Evolutionary conservation across 2,113 vertebrate genomes (phyloP).

Genomic region (Melanotaenia duboulayi): DNA sequence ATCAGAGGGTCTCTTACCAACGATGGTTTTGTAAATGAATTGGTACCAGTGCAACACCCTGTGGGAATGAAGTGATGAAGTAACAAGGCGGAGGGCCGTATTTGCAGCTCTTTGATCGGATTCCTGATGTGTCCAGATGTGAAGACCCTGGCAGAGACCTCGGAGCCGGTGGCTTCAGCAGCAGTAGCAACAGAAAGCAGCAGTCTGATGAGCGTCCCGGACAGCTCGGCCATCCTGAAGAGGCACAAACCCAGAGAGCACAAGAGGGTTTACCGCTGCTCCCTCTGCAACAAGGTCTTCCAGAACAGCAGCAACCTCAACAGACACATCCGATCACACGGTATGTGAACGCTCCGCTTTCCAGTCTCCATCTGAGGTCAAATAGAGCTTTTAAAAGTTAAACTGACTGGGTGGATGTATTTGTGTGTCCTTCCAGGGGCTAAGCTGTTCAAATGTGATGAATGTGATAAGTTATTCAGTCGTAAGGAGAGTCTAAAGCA

Average conservation of each 20-base stretch:
- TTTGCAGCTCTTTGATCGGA: neutral
- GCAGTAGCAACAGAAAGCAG: slow-evolving; percentile 35
- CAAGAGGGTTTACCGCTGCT: slow-evolving; percentile 93
- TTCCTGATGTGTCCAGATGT: slow-evolving; percentile 59
- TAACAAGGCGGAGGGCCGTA: no score
- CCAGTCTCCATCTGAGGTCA: neutral
- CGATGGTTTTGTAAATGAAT: no score
- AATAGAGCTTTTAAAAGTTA: neutral
- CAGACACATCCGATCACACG: slow-evolving; percentile 95
- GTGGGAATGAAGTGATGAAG: no score
- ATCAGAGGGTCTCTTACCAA: no score
- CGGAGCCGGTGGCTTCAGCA: slow-evolving; percentile 71
- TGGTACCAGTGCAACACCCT: no score
- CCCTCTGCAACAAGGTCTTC: slow-evolving; percentile 94
- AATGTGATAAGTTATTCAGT: slow-evolving; percentile 98
- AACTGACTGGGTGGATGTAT: neutral
- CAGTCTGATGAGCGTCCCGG: slow-evolving; percentile 37
- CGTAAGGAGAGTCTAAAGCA: slow-evolving; percentile 98
- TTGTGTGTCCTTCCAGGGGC: slow-evolving; percentile 83
- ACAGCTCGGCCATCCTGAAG: slow-evolving; percentile 45
- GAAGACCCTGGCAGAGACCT: slow-evolving; percentile 35
- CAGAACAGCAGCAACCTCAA: slow-evolving; percentile 99
- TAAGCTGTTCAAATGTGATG: slow-evolving; percentile 97
- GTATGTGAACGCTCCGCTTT: slow-evolving; percentile 66
- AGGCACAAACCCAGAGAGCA: slow-evolving; percentile 86